phyloP scores from a whole-genome alignment of 2,888 invertebrate species.

The Eupeodes luniger region DNA sequence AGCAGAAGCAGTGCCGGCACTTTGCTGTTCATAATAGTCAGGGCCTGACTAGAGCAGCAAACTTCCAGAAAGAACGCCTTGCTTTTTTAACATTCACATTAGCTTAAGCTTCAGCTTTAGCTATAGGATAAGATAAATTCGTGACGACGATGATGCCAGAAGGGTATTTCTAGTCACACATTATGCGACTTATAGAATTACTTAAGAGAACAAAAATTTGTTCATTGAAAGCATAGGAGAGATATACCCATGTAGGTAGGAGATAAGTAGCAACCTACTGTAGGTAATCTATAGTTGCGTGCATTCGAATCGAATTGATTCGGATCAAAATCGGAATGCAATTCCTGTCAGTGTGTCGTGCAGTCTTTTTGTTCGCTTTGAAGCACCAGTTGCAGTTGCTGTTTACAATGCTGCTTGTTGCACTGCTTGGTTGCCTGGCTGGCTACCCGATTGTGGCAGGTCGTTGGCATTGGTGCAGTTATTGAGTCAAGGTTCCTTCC shows the following conservation, averaged over 20 bases:
- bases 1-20: slow-evolving; percentile 45
- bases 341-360: slow-evolving; percentile 63
- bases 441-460: slow-evolving; percentile 79
- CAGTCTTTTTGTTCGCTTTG: slow-evolving; percentile 43
- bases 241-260: too few relatives aligned
- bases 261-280: slow-evolving; percentile 41
- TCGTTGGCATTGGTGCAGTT: slow-evolving; percentile 84
- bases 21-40: slow-evolving; percentile 42
- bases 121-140: slow-evolving; percentile 32
- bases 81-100: neutral
- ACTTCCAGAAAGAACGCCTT: slow-evolving; percentile 58
- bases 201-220: slow-evolving; percentile 28
- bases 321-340: slow-evolving; percentile 50
- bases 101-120: too few relatives aligned
- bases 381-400: slow-evolving; percentile 4
- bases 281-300: slow-evolving; percentile 34
- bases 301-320: slow-evolving; percentile 42
- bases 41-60: slow-evolving; percentile 16
- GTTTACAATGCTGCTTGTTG: slow-evolving; percentile 24
- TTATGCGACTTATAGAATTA: neutral
- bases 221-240: slow-evolving; percentile 8
- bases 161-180: slow-evolving; percentile 32
- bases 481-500: slow-evolving; percentile 84
- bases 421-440: slow-evolving; percentile 37
- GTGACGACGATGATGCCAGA: slow-evolving; percentile 63